These are phyloP conservation scores for Onthophagus taurus DNA, from an alignment of 1,140 invertebrate genomes.

Conservation along the genomic window DNA sequence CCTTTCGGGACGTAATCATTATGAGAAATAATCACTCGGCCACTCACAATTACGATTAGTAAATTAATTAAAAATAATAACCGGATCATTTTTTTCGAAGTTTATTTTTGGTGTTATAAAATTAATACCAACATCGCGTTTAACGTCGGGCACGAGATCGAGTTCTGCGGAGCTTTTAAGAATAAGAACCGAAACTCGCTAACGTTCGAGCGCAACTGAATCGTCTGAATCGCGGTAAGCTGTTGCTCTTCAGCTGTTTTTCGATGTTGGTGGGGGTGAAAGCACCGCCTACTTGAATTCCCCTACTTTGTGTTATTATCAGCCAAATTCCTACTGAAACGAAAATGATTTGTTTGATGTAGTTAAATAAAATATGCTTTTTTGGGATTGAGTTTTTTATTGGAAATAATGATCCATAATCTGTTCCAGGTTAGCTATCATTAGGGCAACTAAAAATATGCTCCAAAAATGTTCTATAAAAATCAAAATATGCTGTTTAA, in stretches of 20 bases:
- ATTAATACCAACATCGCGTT: background rate
- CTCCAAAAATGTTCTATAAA: too few relatives aligned
- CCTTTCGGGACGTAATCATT: constrained; percentile 48
- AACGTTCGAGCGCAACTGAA: constrained; percentile 7
- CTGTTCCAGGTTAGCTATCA: too few relatives aligned
- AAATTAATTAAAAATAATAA: constrained; percentile 15
- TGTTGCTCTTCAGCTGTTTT: constrained; percentile 24
- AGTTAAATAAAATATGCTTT: too few relatives aligned
- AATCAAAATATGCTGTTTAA: too few relatives aligned
- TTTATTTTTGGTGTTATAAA: background rate
- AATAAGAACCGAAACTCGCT: background rate
- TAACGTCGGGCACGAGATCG: background rate
- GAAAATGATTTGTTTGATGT: too few relatives aligned
- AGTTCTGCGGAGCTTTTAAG: background rate
- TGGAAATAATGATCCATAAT: too few relatives aligned
- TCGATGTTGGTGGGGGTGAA: constrained; percentile 24
- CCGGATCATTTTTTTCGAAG: constrained; percentile 15
- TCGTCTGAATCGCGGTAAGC: constrained; percentile 16
- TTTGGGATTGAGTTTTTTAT: too few relatives aligned
- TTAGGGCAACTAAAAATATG: too few relatives aligned
- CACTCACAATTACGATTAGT: constrained; percentile 19
- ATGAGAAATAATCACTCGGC: constrained; percentile 32
- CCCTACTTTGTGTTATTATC: too few relatives aligned
- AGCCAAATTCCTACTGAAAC: too few relatives aligned
- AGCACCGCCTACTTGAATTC: constrained; percentile 27